Evolutionary conservation across 2,797 vertebrate genomes (phyloP).

Genomic region (Corythornis leucogaster): DNA sequence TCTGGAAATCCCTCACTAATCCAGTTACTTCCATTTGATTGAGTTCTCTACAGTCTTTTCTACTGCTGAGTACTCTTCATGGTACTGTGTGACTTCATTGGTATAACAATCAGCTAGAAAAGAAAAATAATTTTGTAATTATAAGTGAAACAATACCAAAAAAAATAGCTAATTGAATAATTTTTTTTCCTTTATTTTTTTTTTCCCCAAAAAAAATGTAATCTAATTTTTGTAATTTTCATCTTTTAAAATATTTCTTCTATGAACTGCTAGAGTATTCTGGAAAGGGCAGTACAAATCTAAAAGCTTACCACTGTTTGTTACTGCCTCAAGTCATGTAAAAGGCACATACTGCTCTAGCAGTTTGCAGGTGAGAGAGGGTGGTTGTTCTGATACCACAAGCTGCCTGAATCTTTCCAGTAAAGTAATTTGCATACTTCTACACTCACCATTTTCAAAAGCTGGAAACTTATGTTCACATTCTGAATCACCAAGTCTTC

Average conservation of each 20-base stretch:
- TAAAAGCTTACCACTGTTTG: neutral
- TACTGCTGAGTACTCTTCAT: neutral
- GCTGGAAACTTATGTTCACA: neutral
- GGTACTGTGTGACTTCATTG: neutral
- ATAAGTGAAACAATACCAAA: neutral
- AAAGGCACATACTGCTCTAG: neutral
- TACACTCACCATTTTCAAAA: neutral
- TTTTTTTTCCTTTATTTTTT: neutral
- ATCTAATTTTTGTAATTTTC: neutral
- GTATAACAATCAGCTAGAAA: neutral
- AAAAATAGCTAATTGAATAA: neutral
- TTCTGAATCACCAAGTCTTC: fast-evolving
- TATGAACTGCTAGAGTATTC: neutral
- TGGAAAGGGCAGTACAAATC: neutral
- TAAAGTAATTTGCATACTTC: neutral
- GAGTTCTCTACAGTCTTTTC: conserved; percentile 29
- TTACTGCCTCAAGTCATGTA: neutral
- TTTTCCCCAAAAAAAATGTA: neutral
- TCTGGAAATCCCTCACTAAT: conserved; percentile 35
- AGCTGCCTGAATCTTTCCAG: neutral
- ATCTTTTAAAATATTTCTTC: neutral
- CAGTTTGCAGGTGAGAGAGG: neutral
- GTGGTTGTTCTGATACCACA: neutral
- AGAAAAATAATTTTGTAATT: neutral
- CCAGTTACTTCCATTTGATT: conserved; percentile 42